Evolutionary conservation across 2,113 vertebrate genomes (phyloP).

Genomic region (Bos javanicus): DNA sequence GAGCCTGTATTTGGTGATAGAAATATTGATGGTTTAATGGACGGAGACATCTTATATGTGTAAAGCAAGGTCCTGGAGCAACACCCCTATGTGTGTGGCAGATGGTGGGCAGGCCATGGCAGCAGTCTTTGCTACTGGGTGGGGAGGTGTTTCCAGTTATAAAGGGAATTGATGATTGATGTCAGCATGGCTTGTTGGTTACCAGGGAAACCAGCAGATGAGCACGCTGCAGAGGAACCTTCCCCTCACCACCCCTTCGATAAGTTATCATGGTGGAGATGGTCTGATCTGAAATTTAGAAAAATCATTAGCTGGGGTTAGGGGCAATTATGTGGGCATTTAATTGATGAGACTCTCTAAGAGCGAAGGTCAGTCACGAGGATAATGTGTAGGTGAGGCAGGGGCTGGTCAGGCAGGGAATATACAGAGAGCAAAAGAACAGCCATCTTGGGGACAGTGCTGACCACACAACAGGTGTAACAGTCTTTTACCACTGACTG

Average conservation of each 20-base stretch:
- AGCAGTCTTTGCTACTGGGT: neutral
- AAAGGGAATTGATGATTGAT: neutral
- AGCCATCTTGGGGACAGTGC: neutral
- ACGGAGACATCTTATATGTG: accelerated
- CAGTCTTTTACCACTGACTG: neutral
- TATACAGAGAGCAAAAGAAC: neutral
- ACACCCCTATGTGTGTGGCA: neutral
- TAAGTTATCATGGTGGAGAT: neutral
- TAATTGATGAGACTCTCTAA: neutral
- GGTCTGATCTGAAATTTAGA: neutral
- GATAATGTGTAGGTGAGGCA: neutral
- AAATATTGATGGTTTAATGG: neutral
- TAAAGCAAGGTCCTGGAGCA: neutral
- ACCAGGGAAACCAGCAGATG: neutral
- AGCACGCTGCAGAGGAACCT: neutral
- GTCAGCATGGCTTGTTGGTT: neutral
- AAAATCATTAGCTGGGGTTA: neutral
- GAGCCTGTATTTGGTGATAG: neutral
- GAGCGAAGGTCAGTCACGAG: neutral
- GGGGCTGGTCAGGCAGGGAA: neutral
- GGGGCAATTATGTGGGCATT: neutral
- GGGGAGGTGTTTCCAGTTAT: neutral
- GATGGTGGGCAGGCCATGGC: neutral
- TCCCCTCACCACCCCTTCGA: neutral
- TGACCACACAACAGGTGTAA: neutral